Conservation (phyloP, 2,888 invertebrate genomes). For the Drosophila barbarae region DNA sequence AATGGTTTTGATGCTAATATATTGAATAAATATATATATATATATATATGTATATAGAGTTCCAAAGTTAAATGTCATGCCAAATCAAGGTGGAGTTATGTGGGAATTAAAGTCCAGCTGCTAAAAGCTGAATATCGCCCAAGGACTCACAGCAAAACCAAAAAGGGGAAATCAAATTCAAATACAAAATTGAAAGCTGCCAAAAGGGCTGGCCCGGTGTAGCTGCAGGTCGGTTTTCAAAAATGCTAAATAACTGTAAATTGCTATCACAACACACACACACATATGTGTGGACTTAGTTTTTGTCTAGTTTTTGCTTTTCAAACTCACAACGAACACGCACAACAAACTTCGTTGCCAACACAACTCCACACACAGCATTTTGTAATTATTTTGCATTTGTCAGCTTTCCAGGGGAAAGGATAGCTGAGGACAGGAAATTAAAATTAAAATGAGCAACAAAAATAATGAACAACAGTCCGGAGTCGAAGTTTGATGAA, state of each 20-base stretch:
- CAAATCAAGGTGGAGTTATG: not conserved
- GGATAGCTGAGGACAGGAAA: constrained; percentile 29
- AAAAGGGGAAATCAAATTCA: constrained; percentile 9
- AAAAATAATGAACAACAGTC: constrained; percentile 32
- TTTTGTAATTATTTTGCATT: constrained; percentile 45
- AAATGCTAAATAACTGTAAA: constrained; percentile 39
- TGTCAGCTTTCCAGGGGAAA: not conserved
- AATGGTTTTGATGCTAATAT: not conserved
- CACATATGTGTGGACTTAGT: not conserved
- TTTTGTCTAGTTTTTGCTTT: constrained; percentile 16
- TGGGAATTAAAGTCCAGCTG: not conserved
- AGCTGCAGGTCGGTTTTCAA: constrained; percentile 13
- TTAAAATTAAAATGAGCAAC: constrained; percentile 38
- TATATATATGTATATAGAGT: no score
- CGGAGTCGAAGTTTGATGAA: constrained; percentile 2
- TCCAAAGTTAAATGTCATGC: constrained; percentile 3
- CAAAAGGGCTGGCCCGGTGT: constrained; percentile 25
- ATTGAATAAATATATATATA: no score
- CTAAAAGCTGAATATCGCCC: not conserved
- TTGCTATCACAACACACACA: constrained; percentile 24
- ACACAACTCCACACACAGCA: constrained; percentile 3
- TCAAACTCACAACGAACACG: constrained; percentile 7
- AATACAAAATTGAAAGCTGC: constrained; percentile 23
- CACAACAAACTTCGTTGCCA: constrained; percentile 34
- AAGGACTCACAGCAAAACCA: not conserved